Percentiles rank a stretch among this genome's conserved stretches.
Evolutionary conservation across 2,888 invertebrate genomes (phyloP).

Genomic region (Hartigia nigra): DNA sequence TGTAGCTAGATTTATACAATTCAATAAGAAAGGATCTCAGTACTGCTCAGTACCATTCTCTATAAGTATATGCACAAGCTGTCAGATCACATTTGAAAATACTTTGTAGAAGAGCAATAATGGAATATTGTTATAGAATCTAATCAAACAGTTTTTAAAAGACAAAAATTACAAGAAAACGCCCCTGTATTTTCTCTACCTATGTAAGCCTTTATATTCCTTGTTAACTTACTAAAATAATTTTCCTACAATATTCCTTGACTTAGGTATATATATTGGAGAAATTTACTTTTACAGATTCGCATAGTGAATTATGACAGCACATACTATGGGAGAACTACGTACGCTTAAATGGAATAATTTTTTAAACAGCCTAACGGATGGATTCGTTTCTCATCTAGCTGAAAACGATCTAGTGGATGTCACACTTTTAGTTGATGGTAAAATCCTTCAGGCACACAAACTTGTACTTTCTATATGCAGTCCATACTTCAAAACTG

Average conservation of each 20-base stretch:
- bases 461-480: constrained; percentile 67
- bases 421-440: constrained; percentile 67
- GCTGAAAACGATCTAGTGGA: constrained; percentile 65
- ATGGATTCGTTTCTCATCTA: constrained; percentile 63
- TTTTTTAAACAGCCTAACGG: constrained; percentile 63
- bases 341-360: constrained; percentile 67
- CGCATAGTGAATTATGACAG: constrained; percentile 35
- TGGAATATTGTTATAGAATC: not conserved
- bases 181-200: not conserved
- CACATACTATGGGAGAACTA: constrained; percentile 35
- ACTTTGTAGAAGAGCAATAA: not conserved
- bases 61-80: not conserved
- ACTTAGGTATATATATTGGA: not conserved
- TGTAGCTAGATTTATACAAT: not conserved
- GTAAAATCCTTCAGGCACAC: constrained; percentile 65
- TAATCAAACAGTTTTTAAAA: not conserved
- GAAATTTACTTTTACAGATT: not conserved
- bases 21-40: not conserved
- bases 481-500: constrained; percentile 66
- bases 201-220: not conserved
- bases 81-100: not conserved
- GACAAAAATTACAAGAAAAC: not conserved
- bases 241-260: not conserved
- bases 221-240: not conserved
- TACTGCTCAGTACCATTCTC: not conserved